These are phyloP conservation scores for Cyclopterus lumpus DNA, from an alignment of 2,797 vertebrate genomes.

Conservation along the genomic window DNA sequence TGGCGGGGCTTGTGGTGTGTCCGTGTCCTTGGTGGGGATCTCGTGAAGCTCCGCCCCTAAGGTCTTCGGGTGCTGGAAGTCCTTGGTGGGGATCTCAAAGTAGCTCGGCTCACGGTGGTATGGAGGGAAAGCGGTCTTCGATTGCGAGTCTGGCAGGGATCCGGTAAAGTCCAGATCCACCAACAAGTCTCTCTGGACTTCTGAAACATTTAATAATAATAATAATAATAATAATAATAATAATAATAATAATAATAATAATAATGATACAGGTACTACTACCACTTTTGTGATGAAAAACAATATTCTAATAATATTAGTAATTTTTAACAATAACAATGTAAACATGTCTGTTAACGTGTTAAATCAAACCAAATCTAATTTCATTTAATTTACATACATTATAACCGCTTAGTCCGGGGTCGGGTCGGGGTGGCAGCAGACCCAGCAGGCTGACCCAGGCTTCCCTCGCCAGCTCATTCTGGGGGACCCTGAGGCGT, in stretches of 20 bases:
- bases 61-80: conserved; percentile 84
- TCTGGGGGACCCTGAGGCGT: too few relatives aligned
- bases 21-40: conserved; percentile 90
- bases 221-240: background rate
- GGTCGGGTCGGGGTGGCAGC: too few relatives aligned
- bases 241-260: background rate
- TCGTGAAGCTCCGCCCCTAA: conserved; percentile 85
- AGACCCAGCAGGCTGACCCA: too few relatives aligned
- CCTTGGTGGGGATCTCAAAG: conserved; percentile 98
- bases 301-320: too few relatives aligned
- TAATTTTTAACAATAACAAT: too few relatives aligned
- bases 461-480: too few relatives aligned
- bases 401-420: too few relatives aligned
- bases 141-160: conserved; percentile 73
- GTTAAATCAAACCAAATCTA: background rate
- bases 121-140: conserved; percentile 78
- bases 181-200: conserved; percentile 83
- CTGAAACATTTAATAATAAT: conserved; percentile 71
- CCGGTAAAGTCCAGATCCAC: conserved; percentile 83
- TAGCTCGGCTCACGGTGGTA: conserved; percentile 94
- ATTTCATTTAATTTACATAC: too few relatives aligned
- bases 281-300: too few relatives aligned
- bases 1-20: conserved; percentile 31
- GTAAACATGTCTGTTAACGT: background rate
- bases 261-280: too few relatives aligned